phyloP scores from a whole-genome alignment of 2,113 vertebrate species.

The Oryzias melastigma region DNA sequence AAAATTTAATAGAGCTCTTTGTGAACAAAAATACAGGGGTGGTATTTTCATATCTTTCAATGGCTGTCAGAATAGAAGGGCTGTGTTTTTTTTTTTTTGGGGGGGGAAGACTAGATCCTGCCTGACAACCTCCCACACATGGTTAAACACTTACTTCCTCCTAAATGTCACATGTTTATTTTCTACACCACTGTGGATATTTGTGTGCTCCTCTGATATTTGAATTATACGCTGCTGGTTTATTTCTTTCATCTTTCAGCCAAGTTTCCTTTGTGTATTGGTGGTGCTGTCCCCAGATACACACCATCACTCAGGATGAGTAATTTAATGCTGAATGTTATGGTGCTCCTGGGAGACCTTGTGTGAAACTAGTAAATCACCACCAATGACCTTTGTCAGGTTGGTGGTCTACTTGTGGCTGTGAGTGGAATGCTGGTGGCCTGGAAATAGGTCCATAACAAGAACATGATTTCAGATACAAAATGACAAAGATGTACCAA shows the following conservation, averaged over 20 bases:
- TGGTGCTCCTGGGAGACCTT: constrained; percentile 59
- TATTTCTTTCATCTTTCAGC: constrained; percentile 48
- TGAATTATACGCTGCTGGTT: constrained; percentile 35
- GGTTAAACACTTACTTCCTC: constrained; percentile 15
- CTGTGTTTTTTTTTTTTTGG: background rate
- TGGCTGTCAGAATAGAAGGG: no score
- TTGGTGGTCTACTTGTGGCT: constrained; percentile 53
- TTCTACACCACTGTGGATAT: constrained; percentile 18
- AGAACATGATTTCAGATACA: constrained; percentile 2
- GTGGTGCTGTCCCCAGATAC: constrained; percentile 45
- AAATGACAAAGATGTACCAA: no score
- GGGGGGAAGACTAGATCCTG: background rate
- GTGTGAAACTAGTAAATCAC: constrained; percentile 68
- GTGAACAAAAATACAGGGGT: no score
- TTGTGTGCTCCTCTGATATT: constrained; percentile 45
- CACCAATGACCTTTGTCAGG: constrained; percentile 60
- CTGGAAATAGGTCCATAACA: constrained; percentile 57
- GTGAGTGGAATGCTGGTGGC: constrained; percentile 56
- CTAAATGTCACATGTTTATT: constrained; percentile 31
- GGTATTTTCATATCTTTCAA: no score
- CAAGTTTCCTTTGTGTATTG: constrained; percentile 40
- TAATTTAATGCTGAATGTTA: constrained; percentile 62
- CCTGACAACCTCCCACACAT: constrained; percentile 20
- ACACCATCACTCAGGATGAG: constrained; percentile 63
- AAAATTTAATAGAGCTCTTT: no score